phyloP scores from a whole-genome alignment of 2,113 vertebrate species.

The Rhipidura dahli region DNA sequence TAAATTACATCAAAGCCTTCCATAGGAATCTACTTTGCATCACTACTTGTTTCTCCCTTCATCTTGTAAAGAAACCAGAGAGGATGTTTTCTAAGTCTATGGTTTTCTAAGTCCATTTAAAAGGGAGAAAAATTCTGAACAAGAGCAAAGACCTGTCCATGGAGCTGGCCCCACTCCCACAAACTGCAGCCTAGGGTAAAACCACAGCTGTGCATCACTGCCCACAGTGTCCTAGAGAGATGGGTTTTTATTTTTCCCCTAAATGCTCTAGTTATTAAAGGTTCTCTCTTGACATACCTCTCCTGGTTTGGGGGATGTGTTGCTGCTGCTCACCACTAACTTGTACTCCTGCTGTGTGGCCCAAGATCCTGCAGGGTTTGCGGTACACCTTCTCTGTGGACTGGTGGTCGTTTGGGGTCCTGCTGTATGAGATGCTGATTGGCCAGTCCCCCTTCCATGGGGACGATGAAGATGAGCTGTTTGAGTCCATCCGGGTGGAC shows the following conservation, averaged over 20 bases:
- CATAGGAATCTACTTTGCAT: not conserved
- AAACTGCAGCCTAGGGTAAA: not conserved
- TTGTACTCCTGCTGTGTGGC: not conserved
- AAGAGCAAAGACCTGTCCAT: not conserved
- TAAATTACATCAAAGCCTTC: not conserved
- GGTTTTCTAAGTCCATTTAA: not conserved
- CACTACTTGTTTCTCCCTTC: not conserved
- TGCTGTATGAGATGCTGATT: conserved; percentile 96
- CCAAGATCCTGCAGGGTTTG: conserved; percentile 90
- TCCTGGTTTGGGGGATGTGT: not conserved
- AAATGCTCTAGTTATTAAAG: not conserved
- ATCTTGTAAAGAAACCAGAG: not conserved
- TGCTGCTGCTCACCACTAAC: not conserved
- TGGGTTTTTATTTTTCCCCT: no score
- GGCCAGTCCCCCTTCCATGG: conserved; percentile 98
- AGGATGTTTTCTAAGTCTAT: not conserved
- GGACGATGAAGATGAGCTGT: conserved; percentile 95
- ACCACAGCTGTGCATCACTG: not conserved
- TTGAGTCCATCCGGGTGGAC: conserved; percentile 96
- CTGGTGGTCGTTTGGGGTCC: conserved; percentile 98
- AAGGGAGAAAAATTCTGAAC: not conserved
- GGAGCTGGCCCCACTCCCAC: not conserved
- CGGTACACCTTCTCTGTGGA: conserved; percentile 96
- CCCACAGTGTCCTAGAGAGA: not conserved
- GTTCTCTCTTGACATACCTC: not conserved